phyloP scores from a whole-genome alignment of 2,797 vertebrate species.

The Geotrypetes seraphini region DNA sequence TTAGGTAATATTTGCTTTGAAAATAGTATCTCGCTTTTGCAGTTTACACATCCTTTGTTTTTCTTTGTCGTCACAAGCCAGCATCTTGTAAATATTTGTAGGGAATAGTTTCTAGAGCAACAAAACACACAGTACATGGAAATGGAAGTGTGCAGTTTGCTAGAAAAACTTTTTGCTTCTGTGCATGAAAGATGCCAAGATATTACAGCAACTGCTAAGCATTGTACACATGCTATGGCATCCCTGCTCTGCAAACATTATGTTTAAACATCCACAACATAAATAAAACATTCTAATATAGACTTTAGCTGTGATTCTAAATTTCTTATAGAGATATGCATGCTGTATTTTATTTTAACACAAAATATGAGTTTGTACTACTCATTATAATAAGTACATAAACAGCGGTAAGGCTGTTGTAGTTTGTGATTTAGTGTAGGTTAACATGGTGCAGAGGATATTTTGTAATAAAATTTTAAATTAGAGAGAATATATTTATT shows the following conservation, averaged over 20 bases:
- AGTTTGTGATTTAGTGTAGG: constrained; percentile 50
- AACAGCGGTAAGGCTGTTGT: constrained; percentile 31
- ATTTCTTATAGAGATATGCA: neutral
- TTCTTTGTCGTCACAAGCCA: constrained; percentile 7
- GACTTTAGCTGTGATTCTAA: constrained; percentile 12
- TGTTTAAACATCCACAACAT: too few relatives aligned
- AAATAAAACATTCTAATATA: too few relatives aligned
- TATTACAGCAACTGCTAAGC: neutral
- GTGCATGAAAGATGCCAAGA: constrained; percentile 4
- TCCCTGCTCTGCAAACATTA: neutral
- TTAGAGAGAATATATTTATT: constrained; percentile 50
- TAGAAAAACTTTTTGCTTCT: constrained; percentile 3
- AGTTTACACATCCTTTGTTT: neutral
- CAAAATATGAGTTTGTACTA: constrained; percentile 7
- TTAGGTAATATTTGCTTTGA: too few relatives aligned
- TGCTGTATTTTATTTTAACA: neutral
- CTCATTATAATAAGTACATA: constrained; percentile 30
- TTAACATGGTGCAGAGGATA: constrained; percentile 43
- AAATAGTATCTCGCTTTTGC: too few relatives aligned
- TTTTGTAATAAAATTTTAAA: constrained; percentile 60
- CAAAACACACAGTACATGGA: constrained; percentile 12
- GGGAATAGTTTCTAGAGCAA: neutral
- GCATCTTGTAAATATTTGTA: constrained; percentile 9
- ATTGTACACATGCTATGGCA: constrained; percentile 9
- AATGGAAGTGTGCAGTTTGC: constrained; percentile 24